Base-by-base conservation (phyloP, 2,888 invertebrate species). In the Sarcophaga subvicina region DNA sequence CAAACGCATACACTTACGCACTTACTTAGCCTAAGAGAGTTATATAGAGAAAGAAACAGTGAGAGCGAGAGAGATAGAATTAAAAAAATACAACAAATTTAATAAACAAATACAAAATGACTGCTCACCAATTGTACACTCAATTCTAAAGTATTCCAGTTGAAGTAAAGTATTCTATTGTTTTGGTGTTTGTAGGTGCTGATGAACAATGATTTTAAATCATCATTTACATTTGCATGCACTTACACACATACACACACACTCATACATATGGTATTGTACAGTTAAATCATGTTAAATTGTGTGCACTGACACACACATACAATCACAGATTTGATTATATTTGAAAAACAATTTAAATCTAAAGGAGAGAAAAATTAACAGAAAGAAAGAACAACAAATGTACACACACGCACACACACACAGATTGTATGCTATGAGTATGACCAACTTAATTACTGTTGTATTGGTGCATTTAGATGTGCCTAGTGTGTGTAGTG, bases 361-460 rank as follows among this genome's bases (percentile, higher is more conserved):
- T 22, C 78, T 76, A 70, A 75, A 82, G 17, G 70, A 70, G 54
- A 80, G 67, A 69, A 27, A 59, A 14, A 27, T 14, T 25, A 27
- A 60, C 4, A 45, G 60, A 67, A 60, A 64, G n/a, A 22, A 71
- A 62, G 77, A 60, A 77, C 49, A 72, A 83, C 66, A 67, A 76
- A 86, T 76, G 63, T 63, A 54, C 1, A 2, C 4, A 54, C 54
- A 54, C 54, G 1, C 54, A 14, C 3, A 54, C 84, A 66, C 72
- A 37, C 37, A 37, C 37, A 37, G 37, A 37, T 37, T 37, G 8
- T 37, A 6, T 37, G 37, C 37, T 37, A 6, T 37, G 6, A 37
- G 8, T 83, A 75, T 81, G 80, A 66, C 83, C 80, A 87, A 84
- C 81, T 83, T 81, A 81, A 81, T 87, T 84, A 73, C 86, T 64